A percentile compares a stretch with the other conserved stretches of the same genome.
Evolutionary conservation across 2,113 vertebrate genomes (phyloP).

Genomic region (Scophthalmus maximus): DNA sequence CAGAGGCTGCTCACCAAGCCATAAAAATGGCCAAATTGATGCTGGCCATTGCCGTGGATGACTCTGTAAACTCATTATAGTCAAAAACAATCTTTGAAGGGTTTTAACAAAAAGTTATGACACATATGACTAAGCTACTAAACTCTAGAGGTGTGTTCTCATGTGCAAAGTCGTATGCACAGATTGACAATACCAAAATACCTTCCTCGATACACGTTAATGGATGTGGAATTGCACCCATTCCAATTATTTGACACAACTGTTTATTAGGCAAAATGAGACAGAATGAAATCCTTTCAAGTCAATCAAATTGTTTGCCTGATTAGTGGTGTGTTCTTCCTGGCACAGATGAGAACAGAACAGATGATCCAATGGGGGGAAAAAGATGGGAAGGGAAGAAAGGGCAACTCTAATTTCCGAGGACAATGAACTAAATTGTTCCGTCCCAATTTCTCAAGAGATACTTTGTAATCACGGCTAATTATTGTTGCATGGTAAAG

Average conservation of each 20-base stretch:
- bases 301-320: constrained; percentile 69
- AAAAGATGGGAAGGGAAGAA: constrained; percentile 52
- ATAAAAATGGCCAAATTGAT: constrained; percentile 75
- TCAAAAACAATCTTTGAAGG: constrained; percentile 68
- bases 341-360: constrained; percentile 40
- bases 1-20: constrained; percentile 82
- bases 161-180: constrained; percentile 44
- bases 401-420: constrained; percentile 73
- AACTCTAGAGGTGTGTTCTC: constrained; percentile 9
- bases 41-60: constrained; percentile 62
- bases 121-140: not conserved
- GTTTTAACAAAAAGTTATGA: constrained; percentile 48
- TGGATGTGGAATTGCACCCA: constrained; percentile 39
- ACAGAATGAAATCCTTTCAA: constrained; percentile 60
- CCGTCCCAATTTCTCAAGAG: constrained; percentile 80
- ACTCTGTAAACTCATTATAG: constrained; percentile 74
- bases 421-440: constrained; percentile 75
- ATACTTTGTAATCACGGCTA: constrained; percentile 79
- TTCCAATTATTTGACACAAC: constrained; percentile 57
- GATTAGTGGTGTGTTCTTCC: constrained; percentile 62
- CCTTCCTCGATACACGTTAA: constrained; percentile 32
- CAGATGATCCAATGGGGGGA: constrained; percentile 54
- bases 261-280: constrained; percentile 67
- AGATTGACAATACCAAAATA: constrained; percentile 32
- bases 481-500: constrained; percentile 74